Conservation (phyloP, 37 sponge, comb jelly and placozoan species). For the Oscarella lobularis region DNA sequence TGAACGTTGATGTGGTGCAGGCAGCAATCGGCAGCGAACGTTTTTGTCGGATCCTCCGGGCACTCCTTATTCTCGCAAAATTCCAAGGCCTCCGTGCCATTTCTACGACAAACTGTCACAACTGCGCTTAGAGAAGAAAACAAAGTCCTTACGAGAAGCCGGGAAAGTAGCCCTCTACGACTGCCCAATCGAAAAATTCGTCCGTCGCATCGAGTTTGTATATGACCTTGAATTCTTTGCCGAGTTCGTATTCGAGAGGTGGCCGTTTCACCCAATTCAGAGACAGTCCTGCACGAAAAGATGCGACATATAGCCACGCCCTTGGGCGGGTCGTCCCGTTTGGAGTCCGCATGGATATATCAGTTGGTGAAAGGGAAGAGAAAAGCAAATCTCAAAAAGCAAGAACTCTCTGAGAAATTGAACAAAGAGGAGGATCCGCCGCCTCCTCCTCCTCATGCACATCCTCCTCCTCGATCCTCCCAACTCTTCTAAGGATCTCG, state of each 20-base stretch:
- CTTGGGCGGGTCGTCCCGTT: neutral
- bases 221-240: neutral
- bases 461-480: too few species aligned
- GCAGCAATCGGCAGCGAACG: conserved; percentile 37
- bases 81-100: neutral
- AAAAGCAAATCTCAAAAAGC: too few species aligned
- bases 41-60: conserved; percentile 3
- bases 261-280: neutral
- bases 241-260: neutral
- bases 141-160: neutral
- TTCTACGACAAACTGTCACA: neutral
- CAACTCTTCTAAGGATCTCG: too few species aligned
- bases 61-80: conserved; percentile 11
- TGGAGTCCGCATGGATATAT: neutral
- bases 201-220: neutral
- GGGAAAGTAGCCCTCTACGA: neutral
- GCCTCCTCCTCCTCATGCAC: too few species aligned
- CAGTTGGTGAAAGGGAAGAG: neutral
- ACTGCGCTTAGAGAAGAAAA: neutral
- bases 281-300: neutral
- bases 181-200: neutral
- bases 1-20: conserved; percentile 74
- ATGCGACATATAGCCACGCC: neutral
- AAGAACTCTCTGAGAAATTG: too few species aligned
- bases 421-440: too few species aligned